These are phyloP conservation scores for Chionodraco myersi DNA, from an alignment of 2,113 vertebrate species.

Conservation along the genomic window DNA sequence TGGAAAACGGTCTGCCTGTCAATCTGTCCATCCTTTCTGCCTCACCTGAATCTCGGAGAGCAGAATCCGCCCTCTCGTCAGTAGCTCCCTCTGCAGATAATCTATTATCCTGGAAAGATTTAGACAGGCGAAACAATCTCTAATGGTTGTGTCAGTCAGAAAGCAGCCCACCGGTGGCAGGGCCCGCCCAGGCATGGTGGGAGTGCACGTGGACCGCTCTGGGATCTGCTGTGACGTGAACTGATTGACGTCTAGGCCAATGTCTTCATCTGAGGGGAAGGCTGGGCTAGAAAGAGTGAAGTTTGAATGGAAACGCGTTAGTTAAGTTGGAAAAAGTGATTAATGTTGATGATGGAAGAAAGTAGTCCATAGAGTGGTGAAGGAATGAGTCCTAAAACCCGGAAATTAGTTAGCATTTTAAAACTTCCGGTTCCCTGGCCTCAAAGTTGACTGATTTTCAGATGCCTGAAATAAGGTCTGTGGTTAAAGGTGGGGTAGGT, in stretches of 20 bases:
- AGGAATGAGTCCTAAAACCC: no score
- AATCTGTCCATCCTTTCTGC: slow-evolving; percentile 47
- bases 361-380: no score
- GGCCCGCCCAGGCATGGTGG: slow-evolving; percentile 26
- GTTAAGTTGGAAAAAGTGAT: not conserved
- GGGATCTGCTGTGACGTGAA: slow-evolving; percentile 45
- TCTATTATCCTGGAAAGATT: slow-evolving; percentile 62
- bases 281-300: not conserved
- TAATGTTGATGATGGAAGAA: not conserved
- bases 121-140: slow-evolving; percentile 74
- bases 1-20: slow-evolving; percentile 67
- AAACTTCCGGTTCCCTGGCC: no score
- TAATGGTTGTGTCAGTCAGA: slow-evolving; percentile 79
- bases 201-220: slow-evolving; percentile 15
- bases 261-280: slow-evolving; percentile 44
- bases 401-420: no score
- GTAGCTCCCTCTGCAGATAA: slow-evolving; percentile 57
- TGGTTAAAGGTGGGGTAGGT: no score
- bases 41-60: slow-evolving; percentile 48
- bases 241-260: slow-evolving; percentile 37
- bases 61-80: slow-evolving; percentile 37
- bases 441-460: no score
- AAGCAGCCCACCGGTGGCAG: slow-evolving; percentile 11
- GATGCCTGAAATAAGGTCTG: no score
- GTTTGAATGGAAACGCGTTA: not conserved